Base-by-base conservation (phyloP, 2,113 vertebrate genomes). In the Oriolus oriolus region DNA sequence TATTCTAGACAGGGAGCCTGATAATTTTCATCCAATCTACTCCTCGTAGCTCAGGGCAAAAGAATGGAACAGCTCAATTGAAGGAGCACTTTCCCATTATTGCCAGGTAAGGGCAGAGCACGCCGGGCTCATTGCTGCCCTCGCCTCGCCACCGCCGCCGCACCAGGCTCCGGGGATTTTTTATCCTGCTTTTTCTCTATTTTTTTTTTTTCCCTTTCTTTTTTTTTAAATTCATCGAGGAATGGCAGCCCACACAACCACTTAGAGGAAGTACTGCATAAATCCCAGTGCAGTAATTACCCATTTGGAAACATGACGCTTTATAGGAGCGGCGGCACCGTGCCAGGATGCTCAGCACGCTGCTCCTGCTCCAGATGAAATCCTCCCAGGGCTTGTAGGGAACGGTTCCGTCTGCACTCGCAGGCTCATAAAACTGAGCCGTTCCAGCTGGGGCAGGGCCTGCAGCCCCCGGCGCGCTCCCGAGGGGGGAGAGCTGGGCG, bases 1-100 rank as follows among this genome's bases (percentile, higher is more conserved):
- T 98, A 99, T 99, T 99, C 97, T 96, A 97, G 97, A 97, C 95
- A 90, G 97, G 97, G 93, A 97, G 98, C 98, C 98, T 98, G 98
- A 98, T 97, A 97, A 98, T 98, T 98, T 98, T 97, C 98, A 98
- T 98, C 98, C 98, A 97, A 98, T 98, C 98, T 98, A 98, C 97
- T 98, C 95, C 97, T 97, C 97, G 87, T 98, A 97, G 98, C 98
- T 98, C 96, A 87, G 92, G 98, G 98, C 97, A 61, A 98, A 91
- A 96, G 97, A 95, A 93, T 95, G 97, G 96, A 98, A 98, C 96
- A 94, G 97, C 98, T 98, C 98, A 98, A 98, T 97, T 98, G 98
- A 98, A 98, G 98, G 95, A 97, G 97, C 86, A 61, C 91, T 92
- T 98, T 98, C 97, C 98, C 98, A 97, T 98, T 98, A 98, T 98